Percentiles rank a stretch among this genome's conserved stretches.
phyloP scores from a whole-genome alignment of 2,797 vertebrate species.

The Caiman crocodilus region DNA sequence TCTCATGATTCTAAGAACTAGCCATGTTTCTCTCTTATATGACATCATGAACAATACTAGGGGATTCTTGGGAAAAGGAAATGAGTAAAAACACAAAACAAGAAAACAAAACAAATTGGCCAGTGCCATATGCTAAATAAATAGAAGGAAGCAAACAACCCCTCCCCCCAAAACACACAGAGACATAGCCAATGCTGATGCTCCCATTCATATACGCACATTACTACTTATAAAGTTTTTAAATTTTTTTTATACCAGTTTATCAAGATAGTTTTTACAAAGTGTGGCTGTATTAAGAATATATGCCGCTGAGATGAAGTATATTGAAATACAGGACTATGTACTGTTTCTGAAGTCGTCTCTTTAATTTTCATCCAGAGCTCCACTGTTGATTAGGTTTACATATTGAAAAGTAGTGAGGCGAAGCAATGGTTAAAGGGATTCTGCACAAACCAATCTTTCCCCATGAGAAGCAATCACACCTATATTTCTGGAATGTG shows the following conservation, averaged over 20 bases:
- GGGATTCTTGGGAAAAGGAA: neutral
- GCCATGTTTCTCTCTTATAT: neutral
- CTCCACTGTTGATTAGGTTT: neutral
- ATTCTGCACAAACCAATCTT: slow-evolving; percentile 2
- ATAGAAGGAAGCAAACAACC: too few species aligned
- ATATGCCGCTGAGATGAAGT: neutral
- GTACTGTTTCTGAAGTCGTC: neutral
- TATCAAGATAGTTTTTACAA: neutral
- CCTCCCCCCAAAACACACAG: too few species aligned
- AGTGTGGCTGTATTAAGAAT: neutral
- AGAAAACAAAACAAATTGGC: too few species aligned
- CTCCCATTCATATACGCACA: neutral
- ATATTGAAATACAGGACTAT: neutral
- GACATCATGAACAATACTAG: neutral
- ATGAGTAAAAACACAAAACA: neutral
- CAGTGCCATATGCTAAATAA: neutral
- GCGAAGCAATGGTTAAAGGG: slow-evolving; percentile 34
- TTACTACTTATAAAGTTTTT: neutral
- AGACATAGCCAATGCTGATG: neutral
- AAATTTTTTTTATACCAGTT: neutral
- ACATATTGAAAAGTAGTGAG: neutral
- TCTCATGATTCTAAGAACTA: too few species aligned
- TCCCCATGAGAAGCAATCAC: slow-evolving; percentile 53
- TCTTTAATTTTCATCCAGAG: neutral
- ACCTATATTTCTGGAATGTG: slow-evolving; percentile 67